Evolutionary conservation across 2,888 invertebrate species (phyloP), one percentile per base, ranked within the genome.

Genomic region (Biston stratarius): DNA sequence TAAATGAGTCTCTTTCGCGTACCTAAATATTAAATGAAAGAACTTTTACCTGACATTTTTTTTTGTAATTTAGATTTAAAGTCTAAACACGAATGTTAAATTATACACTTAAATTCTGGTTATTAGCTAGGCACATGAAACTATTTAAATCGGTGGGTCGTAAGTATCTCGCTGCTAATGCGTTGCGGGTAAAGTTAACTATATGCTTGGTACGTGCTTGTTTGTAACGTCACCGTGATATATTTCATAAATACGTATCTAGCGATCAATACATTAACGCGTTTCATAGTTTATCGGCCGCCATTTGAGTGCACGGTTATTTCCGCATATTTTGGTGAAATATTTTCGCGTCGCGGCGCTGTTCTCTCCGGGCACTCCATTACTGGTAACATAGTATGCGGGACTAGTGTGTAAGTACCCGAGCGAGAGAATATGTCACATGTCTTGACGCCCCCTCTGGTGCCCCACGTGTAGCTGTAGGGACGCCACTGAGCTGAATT

Each of bases 401-500:
- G 82, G 83, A 83, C 82, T 84, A 84, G 79, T 81, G 78, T 81
- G 82, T 87, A 88, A 89, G 87, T 85, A 87, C 86, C 80, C 85
- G 64, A 69, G 78, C 83, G 83, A 86, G 88, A 83, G 89, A 91
- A 91, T 90, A 89, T 90, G 91, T 91, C 90, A 89, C 87, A 81
- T 85, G 88, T 85, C 83, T 83, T 77, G 76, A 79, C 85, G 77
- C 80, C 80, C 74, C 34, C 51, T 66, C 63, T 56, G 51, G 53
- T 40, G 40, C 6, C 57, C 59, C 59, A 38, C 55, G 57, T 42
- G 58, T 44, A 79, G 83, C 83, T 85, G 79, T 53, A 80, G 83
- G 83, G 85, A 79, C 81, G 84, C 77, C 77, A 78, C 82, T 75
- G 70, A 76, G 78, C 75, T 74, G 84, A 84, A 88, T 88, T 86